Evolutionary conservation across 1,140 invertebrate species (phyloP).

Genomic region (Sinella curviseta): DNA sequence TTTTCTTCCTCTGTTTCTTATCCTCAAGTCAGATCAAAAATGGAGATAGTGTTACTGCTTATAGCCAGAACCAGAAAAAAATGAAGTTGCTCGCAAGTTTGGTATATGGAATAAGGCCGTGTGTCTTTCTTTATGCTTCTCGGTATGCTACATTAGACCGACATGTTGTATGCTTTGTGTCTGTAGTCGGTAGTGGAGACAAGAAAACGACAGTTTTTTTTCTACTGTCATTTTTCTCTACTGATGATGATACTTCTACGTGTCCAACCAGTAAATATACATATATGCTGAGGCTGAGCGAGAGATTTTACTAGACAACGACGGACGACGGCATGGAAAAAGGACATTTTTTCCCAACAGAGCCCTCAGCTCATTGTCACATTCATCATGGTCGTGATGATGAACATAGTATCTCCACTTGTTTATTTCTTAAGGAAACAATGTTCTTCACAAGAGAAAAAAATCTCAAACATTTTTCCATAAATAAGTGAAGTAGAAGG

Average conservation of each 20-base stretch:
- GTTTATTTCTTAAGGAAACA: no score
- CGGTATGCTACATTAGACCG: background rate
- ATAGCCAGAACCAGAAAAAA: no score
- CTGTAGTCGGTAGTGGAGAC: background rate
- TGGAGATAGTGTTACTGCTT: no score
- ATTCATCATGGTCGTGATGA: constrained; percentile 11
- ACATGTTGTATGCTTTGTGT: background rate
- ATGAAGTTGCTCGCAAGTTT: no score
- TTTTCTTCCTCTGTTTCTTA: background rate
- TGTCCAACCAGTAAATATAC: no score
- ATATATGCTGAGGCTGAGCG: background rate
- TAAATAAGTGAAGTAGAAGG: no score
- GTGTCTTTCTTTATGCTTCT: no score
- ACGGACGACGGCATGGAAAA: background rate
- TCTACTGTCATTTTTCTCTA: constrained; percentile 8
- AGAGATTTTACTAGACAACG: background rate
- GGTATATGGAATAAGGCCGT: no score
- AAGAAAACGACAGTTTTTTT: constrained; percentile 10
- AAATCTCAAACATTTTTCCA: no score
- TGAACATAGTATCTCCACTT: no score
- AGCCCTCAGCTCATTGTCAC: background rate
- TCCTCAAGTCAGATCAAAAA: background rate
- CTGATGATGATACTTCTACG: background rate
- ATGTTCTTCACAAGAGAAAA: no score
- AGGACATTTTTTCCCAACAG: background rate